Evolutionary conservation across 2,113 vertebrate species (phyloP).

Genomic region (Gambusia holbrooki): DNA sequence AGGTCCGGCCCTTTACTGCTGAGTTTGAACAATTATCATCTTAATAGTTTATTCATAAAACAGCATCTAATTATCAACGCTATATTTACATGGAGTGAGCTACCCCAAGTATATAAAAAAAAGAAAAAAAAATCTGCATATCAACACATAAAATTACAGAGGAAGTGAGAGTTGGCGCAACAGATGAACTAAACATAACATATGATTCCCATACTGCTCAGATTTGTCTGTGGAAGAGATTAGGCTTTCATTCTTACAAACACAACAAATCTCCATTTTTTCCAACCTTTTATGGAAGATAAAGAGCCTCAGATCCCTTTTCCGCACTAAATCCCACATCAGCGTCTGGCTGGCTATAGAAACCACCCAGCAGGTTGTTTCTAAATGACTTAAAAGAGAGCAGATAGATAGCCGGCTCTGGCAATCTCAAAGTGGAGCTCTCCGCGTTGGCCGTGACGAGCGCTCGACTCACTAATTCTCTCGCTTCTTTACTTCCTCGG

Average conservation of each 20-base stretch:
- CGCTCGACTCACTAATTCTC: constrained; percentile 65
- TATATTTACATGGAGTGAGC: constrained; percentile 66
- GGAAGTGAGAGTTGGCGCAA: constrained; percentile 42
- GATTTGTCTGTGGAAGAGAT: constrained; percentile 66
- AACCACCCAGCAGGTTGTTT: constrained; percentile 78
- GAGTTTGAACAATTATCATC: constrained; percentile 56
- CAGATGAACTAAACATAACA: constrained; percentile 44
- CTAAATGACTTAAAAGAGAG: constrained; percentile 72
- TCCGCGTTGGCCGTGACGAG: constrained; percentile 29
- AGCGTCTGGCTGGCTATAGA: constrained; percentile 67
- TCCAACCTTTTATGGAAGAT: constrained; percentile 75
- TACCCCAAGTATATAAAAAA: constrained; percentile 24
- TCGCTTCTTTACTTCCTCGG: constrained; percentile 64
- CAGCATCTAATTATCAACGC: constrained; percentile 69
- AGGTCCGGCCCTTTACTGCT: constrained; percentile 53
- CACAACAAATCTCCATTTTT: constrained; percentile 74
- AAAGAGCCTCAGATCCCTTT: constrained; percentile 70
- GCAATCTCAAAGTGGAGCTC: constrained; percentile 66
- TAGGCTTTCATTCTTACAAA: constrained; percentile 70
- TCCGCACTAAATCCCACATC: constrained; percentile 72
- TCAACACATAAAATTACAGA: constrained; percentile 31
- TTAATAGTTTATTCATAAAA: constrained; percentile 69
- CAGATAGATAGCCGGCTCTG: constrained; percentile 54
- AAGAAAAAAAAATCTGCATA: constrained; percentile 12
- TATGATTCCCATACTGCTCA: constrained; percentile 57